Conservation (phyloP, 1,140 invertebrate species). For the Gonioctena quinquepunctata region DNA sequence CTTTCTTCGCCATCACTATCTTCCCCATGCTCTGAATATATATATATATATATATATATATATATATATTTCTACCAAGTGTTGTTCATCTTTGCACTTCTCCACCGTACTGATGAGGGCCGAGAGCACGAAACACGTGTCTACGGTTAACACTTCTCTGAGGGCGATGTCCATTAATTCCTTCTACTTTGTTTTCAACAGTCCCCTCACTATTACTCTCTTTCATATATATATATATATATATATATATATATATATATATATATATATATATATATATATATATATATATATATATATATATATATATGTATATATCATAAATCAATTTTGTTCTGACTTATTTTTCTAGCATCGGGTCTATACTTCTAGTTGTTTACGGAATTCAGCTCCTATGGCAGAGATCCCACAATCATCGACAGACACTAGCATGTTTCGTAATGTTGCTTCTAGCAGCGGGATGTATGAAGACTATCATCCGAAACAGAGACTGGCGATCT, state of each 20-base stretch:
- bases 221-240: no score
- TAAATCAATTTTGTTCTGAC: neutral
- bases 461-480: constrained; percentile 66
- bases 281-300: neutral
- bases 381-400: constrained; percentile 67
- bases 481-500: constrained; percentile 79
- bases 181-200: no score
- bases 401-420: constrained; percentile 55
- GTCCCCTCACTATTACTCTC: no score
- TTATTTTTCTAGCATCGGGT: constrained; percentile 66
- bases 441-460: constrained; percentile 65
- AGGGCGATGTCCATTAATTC: no score
- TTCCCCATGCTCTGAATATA: no score
- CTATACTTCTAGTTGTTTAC: constrained; percentile 66
- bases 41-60: no score
- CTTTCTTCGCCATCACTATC: no score
- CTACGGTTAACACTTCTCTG: no score
- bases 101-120: no score
- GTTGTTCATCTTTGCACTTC: no score
- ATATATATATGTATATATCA: neutral
- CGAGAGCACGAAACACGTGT: no score
- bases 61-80: no score
- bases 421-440: constrained; percentile 58
- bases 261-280: neutral
- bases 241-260: neutral